Conservation (phyloP, 2,888 invertebrate species). For the Acanthosepion lycidas region DNA sequence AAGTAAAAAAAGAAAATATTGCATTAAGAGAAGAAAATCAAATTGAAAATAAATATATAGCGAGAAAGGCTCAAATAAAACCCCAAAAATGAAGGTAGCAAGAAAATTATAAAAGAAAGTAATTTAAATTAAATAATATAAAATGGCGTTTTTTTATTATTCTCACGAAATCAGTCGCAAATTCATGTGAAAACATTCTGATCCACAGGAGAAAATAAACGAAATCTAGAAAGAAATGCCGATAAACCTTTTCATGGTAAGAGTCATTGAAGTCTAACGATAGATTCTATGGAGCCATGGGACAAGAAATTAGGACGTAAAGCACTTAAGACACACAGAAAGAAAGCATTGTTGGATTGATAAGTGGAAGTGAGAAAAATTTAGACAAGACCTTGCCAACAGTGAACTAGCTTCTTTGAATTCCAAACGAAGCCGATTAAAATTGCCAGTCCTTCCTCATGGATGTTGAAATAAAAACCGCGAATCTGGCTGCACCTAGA, state of each 20-base stretch:
- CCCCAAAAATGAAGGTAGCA: not conserved
- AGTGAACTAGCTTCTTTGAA: too few relatives aligned
- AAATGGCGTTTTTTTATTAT: not conserved
- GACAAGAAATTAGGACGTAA: not conserved
- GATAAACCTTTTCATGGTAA: not conserved
- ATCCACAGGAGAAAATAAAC: not conserved
- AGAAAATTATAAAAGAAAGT: not conserved
- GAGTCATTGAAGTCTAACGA: not conserved
- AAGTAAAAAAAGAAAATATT: not conserved
- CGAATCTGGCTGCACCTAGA: too few relatives aligned
- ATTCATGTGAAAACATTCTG: not conserved
- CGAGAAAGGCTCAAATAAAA: not conserved
- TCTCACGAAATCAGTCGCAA: not conserved
- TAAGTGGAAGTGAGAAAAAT: too few relatives aligned
- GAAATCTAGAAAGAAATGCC: not conserved
- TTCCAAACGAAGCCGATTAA: too few relatives aligned
- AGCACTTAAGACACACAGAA: not conserved
- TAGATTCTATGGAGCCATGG: not conserved
- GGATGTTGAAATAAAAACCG: too few relatives aligned
- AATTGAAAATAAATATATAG: not conserved
- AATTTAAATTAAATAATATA: too few relatives aligned
- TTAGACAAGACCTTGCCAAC: too few relatives aligned
- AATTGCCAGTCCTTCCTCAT: too few relatives aligned
- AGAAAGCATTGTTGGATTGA: too few relatives aligned
- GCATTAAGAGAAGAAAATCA: not conserved